These are phyloP conservation scores for Euleptes europaea DNA, from an alignment of 2,113 vertebrate species.

Conservation along the genomic window DNA sequence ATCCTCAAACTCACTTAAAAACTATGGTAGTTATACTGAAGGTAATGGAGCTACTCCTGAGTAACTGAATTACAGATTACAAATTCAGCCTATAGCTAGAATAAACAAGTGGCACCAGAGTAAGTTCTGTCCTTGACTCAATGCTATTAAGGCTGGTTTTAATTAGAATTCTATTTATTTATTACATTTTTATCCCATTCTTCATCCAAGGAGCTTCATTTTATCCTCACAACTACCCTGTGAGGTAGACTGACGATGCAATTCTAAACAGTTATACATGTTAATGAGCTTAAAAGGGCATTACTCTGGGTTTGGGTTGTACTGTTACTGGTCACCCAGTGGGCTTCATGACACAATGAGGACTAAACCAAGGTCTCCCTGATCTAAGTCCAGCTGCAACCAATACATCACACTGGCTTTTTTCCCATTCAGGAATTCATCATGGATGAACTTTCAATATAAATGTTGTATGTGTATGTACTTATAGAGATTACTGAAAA, in stretches of 20 bases:
- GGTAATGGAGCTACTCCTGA: neutral
- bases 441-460: neutral
- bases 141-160: neutral
- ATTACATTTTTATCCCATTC: too few species aligned
- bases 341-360: too few species aligned
- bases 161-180: neutral
- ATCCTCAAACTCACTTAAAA: neutral
- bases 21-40: neutral
- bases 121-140: neutral
- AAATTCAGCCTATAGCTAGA: neutral
- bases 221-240: too few species aligned
- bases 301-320: too few species aligned
- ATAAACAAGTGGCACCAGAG: neutral
- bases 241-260: too few species aligned
- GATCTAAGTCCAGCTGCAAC: too few species aligned
- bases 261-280: too few species aligned
- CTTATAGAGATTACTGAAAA: neutral
- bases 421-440: neutral
- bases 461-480: neutral
- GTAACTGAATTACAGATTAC: neutral
- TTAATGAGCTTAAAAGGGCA: too few species aligned
- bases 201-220: too few species aligned
- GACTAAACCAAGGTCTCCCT: too few species aligned
- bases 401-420: too few species aligned
- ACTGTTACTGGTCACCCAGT: too few species aligned